These are phyloP conservation scores for Alouatta palliata DNA, from an alignment of 2,113 vertebrate species.

Conservation along the genomic window DNA sequence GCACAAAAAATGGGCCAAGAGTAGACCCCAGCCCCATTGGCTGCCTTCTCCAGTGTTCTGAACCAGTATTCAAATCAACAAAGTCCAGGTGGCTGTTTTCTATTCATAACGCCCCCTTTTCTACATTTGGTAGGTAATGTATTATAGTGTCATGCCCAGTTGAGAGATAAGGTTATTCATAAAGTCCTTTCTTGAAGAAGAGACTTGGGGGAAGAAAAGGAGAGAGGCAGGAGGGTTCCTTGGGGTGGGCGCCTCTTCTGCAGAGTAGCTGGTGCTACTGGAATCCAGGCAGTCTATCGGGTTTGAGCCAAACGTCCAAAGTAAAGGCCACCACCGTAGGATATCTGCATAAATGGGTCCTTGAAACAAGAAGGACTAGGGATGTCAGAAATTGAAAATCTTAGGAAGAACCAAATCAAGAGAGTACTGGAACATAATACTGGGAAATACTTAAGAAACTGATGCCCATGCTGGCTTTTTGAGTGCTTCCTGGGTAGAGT, in stretches of 20 bases:
- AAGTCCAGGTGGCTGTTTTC: not conserved
- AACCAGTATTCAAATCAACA: not conserved
- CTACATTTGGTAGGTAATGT: not conserved
- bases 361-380: not conserved
- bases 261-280: not conserved
- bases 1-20: no score
- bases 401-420: not conserved
- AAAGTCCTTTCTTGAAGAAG: not conserved
- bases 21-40: rapidly evolving
- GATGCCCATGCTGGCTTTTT: not conserved
- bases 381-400: not conserved
- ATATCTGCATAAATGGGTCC: not conserved
- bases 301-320: not conserved
- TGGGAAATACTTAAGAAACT: not conserved
- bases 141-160: not conserved
- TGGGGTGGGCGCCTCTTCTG: not conserved
- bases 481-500: not conserved
- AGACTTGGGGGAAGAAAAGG: no score
- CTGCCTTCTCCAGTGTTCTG: not conserved
- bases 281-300: not conserved
- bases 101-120: not conserved
- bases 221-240: not conserved
- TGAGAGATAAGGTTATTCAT: not conserved
- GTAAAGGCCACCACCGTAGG: not conserved
- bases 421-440: not conserved